These are phyloP conservation scores for Holothuria scabra DNA, from an alignment of 53 echinoderm and acorn worm genomes.

Conservation along the genomic window DNA sequence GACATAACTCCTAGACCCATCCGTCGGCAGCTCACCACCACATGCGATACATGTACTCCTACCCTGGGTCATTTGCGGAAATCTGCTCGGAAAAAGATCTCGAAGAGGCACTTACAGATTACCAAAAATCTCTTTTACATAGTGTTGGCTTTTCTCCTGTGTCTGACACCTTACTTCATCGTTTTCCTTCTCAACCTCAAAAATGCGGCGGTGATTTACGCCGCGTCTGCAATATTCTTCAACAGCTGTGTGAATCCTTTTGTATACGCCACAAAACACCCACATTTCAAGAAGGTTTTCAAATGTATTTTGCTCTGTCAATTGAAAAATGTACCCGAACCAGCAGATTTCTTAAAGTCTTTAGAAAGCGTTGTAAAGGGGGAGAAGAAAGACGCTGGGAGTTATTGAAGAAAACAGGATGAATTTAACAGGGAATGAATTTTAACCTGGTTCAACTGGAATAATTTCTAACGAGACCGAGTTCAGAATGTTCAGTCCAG, in stretches of 20 bases:
- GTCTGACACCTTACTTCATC: conserved; percentile 73
- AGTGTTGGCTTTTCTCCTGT: conserved; percentile 62
- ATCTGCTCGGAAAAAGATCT: conserved; percentile 31
- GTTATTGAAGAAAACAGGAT: too few species aligned
- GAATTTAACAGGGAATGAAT: too few species aligned
- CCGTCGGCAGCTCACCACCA: conserved; percentile 25
- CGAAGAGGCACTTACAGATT: conserved; percentile 58
- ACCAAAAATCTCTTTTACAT: conserved; percentile 81
- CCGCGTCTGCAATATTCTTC: conserved; percentile 66
- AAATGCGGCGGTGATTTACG: conserved; percentile 60
- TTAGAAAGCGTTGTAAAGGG: conserved; percentile 7
- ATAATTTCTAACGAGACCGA: too few species aligned
- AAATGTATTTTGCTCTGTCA: conserved; percentile 64
- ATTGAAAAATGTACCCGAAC: conserved; percentile 69
- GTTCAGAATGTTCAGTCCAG: too few species aligned
- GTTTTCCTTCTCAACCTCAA: conserved; percentile 60
- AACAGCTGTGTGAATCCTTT: conserved; percentile 77
- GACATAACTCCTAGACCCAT: conserved; percentile 27
- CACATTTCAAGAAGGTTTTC: conserved; percentile 77
- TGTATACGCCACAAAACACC: conserved; percentile 79
- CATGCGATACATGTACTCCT: conserved; percentile 23
- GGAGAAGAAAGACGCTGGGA: not conserved
- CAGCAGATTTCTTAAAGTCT: conserved; percentile 58
- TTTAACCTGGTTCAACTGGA: too few species aligned
- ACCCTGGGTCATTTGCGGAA: conserved; percentile 42